These are phyloP conservation scores for Semotilus atromaculatus DNA, from an alignment of 2,797 vertebrate genomes.

Conservation along the genomic window DNA sequence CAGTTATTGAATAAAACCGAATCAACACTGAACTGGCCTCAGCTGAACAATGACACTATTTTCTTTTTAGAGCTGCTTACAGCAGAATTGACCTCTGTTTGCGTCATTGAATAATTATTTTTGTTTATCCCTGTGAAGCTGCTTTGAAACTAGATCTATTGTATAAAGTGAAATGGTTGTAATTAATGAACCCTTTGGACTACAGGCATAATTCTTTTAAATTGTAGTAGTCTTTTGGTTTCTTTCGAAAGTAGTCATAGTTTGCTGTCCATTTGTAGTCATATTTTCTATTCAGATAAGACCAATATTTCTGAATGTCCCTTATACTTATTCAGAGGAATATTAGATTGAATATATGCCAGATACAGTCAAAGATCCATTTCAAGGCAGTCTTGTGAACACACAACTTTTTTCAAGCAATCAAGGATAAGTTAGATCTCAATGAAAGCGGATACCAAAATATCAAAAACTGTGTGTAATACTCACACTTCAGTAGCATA, in stretches of 20 bases:
- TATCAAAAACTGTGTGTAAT: not conserved
- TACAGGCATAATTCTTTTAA: not conserved
- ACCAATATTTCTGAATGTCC: not conserved
- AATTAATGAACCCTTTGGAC: not conserved
- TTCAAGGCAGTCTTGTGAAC: not conserved
- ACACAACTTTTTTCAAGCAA: not conserved
- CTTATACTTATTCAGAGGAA: not conserved
- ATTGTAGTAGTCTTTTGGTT: not conserved
- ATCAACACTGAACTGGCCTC: too few relatives aligned
- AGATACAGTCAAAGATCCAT: not conserved
- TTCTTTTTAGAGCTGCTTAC: too few relatives aligned
- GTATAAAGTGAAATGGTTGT: not conserved
- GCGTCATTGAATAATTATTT: not conserved
- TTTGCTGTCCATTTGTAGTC: not conserved
- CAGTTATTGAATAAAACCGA: too few relatives aligned
- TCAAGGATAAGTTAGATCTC: not conserved
- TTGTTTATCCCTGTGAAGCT: not conserved
- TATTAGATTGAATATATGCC: not conserved
- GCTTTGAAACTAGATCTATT: too few relatives aligned
- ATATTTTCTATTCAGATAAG: not conserved
- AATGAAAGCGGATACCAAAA: not conserved
- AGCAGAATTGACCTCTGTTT: not conserved
- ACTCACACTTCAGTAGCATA: not conserved
- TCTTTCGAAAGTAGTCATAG: not conserved
- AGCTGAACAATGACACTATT: too few relatives aligned